These are phyloP conservation scores for Perca fluviatilis DNA, from an alignment of 2,113 vertebrate genomes.

Conservation along the genomic window DNA sequence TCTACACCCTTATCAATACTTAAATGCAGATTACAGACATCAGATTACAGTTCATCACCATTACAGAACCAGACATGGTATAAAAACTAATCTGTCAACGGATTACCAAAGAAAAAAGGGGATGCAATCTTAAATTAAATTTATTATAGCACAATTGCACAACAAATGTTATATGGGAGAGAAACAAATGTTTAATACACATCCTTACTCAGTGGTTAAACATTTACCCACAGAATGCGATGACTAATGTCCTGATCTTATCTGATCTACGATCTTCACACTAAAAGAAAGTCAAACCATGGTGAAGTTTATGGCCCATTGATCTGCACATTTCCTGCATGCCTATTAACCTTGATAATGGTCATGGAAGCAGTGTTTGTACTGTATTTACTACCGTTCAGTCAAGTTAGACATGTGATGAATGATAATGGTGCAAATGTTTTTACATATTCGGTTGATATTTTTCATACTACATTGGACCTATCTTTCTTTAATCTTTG, in stretches of 20 bases:
- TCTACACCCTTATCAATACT: not conserved
- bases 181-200: not conserved
- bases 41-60: not conserved
- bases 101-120: not conserved
- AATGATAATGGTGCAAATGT: not conserved
- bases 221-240: constrained; percentile 7
- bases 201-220: not conserved
- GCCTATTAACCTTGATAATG: not conserved
- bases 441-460: not conserved
- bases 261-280: not conserved
- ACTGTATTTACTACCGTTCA: not conserved
- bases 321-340: not conserved
- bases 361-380: not conserved
- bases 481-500: not conserved
- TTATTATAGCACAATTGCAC: not conserved
- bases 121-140: not conserved
- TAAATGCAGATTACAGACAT: not conserved
- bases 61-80: not conserved
- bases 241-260: constrained; percentile 9
- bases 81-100: not conserved
- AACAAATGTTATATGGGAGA: not conserved
- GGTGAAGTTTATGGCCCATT: not conserved
- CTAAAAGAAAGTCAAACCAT: not conserved
- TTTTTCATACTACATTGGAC: not conserved
- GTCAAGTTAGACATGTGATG: not conserved